Evolutionary conservation across 2,888 invertebrate species (phyloP).

Genomic region (Loripinus fragilis): DNA sequence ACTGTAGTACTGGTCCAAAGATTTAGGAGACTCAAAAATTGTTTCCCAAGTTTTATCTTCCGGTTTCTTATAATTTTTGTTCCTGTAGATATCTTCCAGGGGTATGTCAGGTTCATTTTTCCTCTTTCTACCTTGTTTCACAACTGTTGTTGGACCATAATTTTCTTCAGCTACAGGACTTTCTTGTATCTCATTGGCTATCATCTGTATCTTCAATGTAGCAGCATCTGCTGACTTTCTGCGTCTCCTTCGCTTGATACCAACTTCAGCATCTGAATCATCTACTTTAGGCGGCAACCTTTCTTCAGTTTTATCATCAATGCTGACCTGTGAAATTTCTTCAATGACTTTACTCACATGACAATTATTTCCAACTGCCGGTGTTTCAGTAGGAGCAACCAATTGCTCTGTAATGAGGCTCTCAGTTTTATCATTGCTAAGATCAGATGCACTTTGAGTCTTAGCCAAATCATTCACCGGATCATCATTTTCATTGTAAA

Average conservation of each 20-base stretch:
- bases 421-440: background rate
- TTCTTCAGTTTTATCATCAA: background rate
- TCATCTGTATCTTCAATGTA: slow-evolving; percentile 30
- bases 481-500: slow-evolving; percentile 1
- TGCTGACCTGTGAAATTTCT: slow-evolving; percentile 21
- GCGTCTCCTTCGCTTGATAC: slow-evolving; percentile 11
- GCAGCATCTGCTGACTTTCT: slow-evolving; percentile 40
- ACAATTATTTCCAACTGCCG: background rate
- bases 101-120: slow-evolving; percentile 29
- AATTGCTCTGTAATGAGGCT: too few species aligned
- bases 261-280: background rate
- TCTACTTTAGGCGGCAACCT: background rate
- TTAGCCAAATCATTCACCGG: background rate
- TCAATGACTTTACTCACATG: background rate
- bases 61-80: slow-evolving; percentile 72
- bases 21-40: slow-evolving; percentile 69
- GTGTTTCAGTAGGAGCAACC: too few species aligned
- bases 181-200: background rate
- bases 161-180: background rate
- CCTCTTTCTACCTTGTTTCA: slow-evolving; percentile 36
- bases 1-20: slow-evolving; percentile 40
- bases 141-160: slow-evolving; percentile 10
- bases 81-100: slow-evolving; percentile 66
- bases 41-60: slow-evolving; percentile 71
- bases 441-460: background rate